phyloP scores from a whole-genome alignment of 2,113 vertebrate species.

The Scalopus aquaticus region DNA sequence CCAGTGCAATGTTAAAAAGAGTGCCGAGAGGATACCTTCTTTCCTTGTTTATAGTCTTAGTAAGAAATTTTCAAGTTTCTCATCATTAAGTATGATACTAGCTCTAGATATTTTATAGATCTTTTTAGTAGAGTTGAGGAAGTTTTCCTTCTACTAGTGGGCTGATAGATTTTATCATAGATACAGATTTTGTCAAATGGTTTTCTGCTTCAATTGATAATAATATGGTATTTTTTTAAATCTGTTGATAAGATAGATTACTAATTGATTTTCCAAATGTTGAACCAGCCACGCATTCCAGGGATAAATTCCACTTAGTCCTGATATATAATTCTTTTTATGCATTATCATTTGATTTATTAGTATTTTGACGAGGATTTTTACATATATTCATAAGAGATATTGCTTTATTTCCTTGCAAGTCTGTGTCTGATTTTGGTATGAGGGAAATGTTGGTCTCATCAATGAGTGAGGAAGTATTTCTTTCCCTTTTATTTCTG shows the following conservation, averaged over 20 bases:
- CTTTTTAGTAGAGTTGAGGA: background rate
- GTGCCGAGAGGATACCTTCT: background rate
- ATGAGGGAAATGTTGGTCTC: background rate
- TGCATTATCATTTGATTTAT: background rate
- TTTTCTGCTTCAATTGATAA: constrained; percentile 16
- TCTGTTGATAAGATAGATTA: background rate
- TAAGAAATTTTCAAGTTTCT: background rate
- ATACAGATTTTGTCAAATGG: background rate
- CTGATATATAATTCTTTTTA: background rate
- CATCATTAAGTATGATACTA: background rate
- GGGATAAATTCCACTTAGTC: background rate
- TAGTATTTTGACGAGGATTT: background rate
- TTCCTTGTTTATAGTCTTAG: background rate
- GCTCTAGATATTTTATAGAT: background rate
- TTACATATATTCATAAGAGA: background rate
- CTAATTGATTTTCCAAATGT: background rate
- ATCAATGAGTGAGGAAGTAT: background rate
- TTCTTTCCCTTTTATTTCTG: background rate
- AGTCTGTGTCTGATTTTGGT: background rate
- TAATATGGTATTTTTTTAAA: background rate
- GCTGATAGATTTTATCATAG: background rate
- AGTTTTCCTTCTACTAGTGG: background rate
- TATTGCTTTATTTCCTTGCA: constrained; percentile 7
- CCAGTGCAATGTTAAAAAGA: background rate
- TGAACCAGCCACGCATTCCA: background rate